These are phyloP conservation scores for Drosophila hamatofila DNA, from an alignment of 2,888 invertebrate species.

Conservation along the genomic window DNA sequence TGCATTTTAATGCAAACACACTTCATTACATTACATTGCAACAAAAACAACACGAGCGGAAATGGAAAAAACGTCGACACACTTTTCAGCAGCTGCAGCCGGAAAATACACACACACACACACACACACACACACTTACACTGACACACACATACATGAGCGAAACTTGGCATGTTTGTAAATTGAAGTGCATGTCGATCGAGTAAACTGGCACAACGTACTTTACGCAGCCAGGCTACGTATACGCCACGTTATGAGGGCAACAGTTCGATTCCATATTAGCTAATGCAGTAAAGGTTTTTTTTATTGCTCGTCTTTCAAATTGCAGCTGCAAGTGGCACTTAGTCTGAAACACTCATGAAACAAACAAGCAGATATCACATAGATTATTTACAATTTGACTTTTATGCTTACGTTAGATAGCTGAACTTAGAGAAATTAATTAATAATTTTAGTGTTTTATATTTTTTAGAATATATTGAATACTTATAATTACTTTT, in stretches of 20 bases:
- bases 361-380: background rate
- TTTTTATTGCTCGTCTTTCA: background rate
- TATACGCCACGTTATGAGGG: slow-evolving; percentile 58
- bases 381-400: background rate
- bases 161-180: slow-evolving; percentile 50
- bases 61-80: slow-evolving; percentile 73
- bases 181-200: slow-evolving; percentile 76
- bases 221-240: slow-evolving; percentile 60
- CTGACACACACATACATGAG: slow-evolving; percentile 11
- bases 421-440: background rate
- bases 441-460: no score
- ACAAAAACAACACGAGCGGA: slow-evolving; percentile 54
- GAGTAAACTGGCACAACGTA: slow-evolving; percentile 70
- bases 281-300: slow-evolving; percentile 62
- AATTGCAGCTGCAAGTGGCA: background rate
- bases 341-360: background rate
- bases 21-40: slow-evolving; percentile 76
- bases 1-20: slow-evolving; percentile 81
- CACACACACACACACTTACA: slow-evolving; percentile 17
- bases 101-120: slow-evolving; percentile 46
- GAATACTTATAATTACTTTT: no score
- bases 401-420: background rate
- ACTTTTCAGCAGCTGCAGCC: slow-evolving; percentile 67
- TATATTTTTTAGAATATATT: no score
- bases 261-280: slow-evolving; percentile 49